A percentile compares a stretch with the other conserved stretches of the same genome.
Conservation (phyloP, 2,113 vertebrate species). For the Epinephelus moara region DNA sequence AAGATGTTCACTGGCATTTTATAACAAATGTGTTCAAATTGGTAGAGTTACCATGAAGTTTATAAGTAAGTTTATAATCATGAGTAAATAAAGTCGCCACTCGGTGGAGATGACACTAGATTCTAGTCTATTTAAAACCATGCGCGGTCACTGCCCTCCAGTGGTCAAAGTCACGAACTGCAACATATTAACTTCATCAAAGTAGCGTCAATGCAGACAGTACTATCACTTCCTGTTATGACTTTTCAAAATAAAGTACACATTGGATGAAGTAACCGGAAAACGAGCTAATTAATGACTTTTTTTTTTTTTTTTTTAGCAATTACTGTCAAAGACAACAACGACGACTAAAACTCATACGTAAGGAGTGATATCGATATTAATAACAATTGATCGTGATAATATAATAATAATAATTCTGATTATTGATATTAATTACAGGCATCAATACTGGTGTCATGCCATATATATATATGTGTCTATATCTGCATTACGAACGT, state of each 20-base stretch:
- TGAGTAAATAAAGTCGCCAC: not conserved
- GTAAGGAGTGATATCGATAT: not conserved
- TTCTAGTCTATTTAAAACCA: not conserved
- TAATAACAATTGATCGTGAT: no score
- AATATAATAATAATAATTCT: no score
- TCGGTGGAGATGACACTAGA: no score
- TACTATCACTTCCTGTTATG: not conserved
- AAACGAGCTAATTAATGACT: no score
- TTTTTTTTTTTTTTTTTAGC: no score
- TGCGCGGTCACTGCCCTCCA: not conserved
- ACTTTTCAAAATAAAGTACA: not conserved
- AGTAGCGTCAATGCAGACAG: fast-evolving
- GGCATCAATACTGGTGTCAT: not conserved
- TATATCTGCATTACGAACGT: not conserved
- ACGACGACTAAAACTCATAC: not conserved
- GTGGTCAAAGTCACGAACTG: not conserved
- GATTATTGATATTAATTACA: not conserved
- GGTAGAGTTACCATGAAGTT: not conserved
- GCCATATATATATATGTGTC: not conserved
- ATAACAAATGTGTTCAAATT: not conserved
- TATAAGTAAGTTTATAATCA: not conserved
- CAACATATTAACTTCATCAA: not conserved
- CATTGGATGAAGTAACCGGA: no score
- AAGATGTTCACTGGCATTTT: not conserved
- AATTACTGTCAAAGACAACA: no score